phyloP scores from a whole-genome alignment of 2,113 vertebrate genomes.

The Psephotus haematonotus region DNA sequence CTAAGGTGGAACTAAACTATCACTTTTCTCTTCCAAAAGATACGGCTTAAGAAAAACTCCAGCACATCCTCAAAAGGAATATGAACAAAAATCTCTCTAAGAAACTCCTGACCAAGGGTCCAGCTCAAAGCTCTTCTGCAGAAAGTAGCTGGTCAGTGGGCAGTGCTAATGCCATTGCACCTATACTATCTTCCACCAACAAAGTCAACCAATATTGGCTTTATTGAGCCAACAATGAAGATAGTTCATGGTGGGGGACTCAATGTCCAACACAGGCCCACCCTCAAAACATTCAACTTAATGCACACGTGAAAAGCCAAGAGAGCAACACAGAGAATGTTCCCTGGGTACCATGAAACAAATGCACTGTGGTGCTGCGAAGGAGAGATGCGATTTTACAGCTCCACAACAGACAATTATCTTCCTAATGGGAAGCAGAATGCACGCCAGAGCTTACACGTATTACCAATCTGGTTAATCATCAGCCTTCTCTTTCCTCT shows the following conservation, averaged over 20 bases:
- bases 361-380: background rate
- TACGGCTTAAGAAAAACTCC: background rate
- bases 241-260: accelerated
- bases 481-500: slow-evolving; percentile 35
- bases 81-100: background rate
- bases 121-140: background rate
- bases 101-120: background rate
- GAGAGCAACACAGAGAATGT: background rate
- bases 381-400: background rate
- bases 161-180: background rate
- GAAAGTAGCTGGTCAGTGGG: background rate
- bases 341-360: background rate
- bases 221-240: background rate
- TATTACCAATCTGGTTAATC: slow-evolving; percentile 40
- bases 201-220: background rate
- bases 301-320: background rate
- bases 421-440: slow-evolving; percentile 3
- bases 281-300: background rate
- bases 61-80: background rate
- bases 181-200: background rate
- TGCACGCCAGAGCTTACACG: slow-evolving; percentile 8
- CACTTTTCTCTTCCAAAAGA: background rate
- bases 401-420: background rate
- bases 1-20: background rate
- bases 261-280: background rate